phyloP scores from a whole-genome alignment of 2,797 vertebrate genomes.

The Craterocephalus amniculus region DNA sequence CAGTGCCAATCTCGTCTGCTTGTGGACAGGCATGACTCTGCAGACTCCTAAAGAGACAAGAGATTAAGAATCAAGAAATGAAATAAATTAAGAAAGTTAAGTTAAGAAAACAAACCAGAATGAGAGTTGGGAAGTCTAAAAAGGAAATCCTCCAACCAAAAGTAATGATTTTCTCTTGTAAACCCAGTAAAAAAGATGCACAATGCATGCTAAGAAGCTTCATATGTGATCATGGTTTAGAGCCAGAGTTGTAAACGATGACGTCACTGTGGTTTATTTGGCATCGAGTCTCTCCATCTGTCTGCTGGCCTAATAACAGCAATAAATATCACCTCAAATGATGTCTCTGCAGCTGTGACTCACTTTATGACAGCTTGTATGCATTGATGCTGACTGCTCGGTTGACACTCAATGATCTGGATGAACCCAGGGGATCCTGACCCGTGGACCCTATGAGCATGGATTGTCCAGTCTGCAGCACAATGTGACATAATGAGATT shows the following conservation, averaged over 20 bases:
- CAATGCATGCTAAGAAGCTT: background rate
- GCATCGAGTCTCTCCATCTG: background rate
- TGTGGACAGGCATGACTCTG: constrained; percentile 54
- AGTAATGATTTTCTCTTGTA: background rate
- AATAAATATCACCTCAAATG: background rate
- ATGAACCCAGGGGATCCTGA: constrained; percentile 42
- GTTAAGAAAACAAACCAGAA: background rate
- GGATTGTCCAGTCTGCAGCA: constrained; percentile 49
- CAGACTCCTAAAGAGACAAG: constrained; percentile 56
- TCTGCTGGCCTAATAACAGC: background rate
- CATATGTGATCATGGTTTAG: background rate
- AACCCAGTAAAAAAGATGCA: background rate
- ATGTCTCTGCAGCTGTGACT: constrained; percentile 20
- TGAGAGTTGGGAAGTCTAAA: background rate
- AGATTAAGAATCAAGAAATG: background rate
- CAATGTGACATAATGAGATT: constrained; percentile 13
- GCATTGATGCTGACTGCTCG: constrained; percentile 26
- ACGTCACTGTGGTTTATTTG: background rate
- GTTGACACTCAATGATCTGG: constrained; percentile 9
- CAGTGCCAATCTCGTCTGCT: constrained; percentile 80
- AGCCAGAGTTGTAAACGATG: background rate
- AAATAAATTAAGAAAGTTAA: background rate
- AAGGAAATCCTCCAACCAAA: background rate
- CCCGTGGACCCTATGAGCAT: constrained; percentile 38
- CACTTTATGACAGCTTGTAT: constrained; percentile 63